phyloP scores from a whole-genome alignment of 2,113 vertebrate species.

The Leptocoma aspasia region DNA sequence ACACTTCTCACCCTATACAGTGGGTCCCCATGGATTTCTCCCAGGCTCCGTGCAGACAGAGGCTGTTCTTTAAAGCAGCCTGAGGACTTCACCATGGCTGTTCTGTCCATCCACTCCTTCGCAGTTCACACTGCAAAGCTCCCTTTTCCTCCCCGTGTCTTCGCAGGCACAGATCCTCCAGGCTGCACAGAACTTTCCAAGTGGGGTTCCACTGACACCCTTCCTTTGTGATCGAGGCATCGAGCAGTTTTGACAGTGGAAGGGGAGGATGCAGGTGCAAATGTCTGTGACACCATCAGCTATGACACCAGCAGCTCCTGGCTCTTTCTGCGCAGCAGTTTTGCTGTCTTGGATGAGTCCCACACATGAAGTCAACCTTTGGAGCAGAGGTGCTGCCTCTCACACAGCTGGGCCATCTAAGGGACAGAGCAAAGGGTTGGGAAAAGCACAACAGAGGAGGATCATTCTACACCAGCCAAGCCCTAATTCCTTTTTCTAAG shows the following conservation, averaged over 20 bases:
- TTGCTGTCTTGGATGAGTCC: not conserved
- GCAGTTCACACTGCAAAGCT: not conserved
- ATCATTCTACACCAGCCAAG: not conserved
- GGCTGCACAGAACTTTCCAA: not conserved
- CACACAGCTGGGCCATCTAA: accelerated
- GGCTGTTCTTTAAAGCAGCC: not conserved
- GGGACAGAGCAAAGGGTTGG: not conserved
- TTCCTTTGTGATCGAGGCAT: not conserved
- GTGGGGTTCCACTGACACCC: not conserved
- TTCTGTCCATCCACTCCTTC: not conserved
- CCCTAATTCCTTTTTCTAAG: not conserved
- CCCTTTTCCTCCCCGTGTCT: not conserved
- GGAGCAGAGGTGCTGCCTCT: not conserved
- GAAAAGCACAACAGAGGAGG: not conserved
- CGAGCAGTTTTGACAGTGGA: not conserved
- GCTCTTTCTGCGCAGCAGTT: not conserved
- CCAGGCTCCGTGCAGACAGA: accelerated
- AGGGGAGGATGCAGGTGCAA: not conserved
- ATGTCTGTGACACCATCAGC: not conserved
- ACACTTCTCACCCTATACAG: not conserved
- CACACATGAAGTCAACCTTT: not conserved
- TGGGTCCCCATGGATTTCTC: not conserved
- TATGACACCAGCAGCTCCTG: not conserved
- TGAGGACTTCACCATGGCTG: not conserved
- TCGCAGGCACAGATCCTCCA: not conserved